Evolutionary conservation across 2,113 vertebrate genomes (phyloP).

Genomic region (Nettapus auritus): DNA sequence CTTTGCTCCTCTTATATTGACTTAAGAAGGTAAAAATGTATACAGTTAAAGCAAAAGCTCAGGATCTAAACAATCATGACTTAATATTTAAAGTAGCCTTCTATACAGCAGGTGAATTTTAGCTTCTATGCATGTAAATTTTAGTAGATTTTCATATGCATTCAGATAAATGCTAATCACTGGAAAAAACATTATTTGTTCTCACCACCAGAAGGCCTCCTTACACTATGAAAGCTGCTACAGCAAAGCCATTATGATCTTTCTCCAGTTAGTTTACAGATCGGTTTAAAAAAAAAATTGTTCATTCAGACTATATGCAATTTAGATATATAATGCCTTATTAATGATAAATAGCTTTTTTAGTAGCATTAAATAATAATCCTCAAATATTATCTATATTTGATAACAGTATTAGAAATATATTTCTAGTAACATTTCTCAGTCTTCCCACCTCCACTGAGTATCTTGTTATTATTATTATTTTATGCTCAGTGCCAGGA

Average conservation of each 20-base stretch:
- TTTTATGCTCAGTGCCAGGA: neutral
- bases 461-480: neutral
- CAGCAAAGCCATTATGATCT: neutral
- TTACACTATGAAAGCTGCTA: constrained; percentile 47
- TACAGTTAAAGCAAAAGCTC: neutral
- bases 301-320: neutral
- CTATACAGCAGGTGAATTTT: neutral
- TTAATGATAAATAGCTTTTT: neutral
- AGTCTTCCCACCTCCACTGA: neutral
- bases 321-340: neutral
- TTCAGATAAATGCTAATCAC: neutral
- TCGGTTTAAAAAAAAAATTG: neutral
- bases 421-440: neutral
- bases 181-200: neutral
- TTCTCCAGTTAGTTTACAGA: neutral
- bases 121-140: neutral
- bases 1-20: neutral
- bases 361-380: too few species aligned
- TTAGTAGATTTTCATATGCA: neutral
- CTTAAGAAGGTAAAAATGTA: neutral
- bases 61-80: neutral
- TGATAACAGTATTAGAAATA: neutral
- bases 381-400: too few species aligned
- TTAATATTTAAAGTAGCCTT: neutral
- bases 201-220: constrained; percentile 77